Base-by-base conservation (phyloP, 2,888 invertebrate genomes). In the Chloroclystis v-ata region DNA sequence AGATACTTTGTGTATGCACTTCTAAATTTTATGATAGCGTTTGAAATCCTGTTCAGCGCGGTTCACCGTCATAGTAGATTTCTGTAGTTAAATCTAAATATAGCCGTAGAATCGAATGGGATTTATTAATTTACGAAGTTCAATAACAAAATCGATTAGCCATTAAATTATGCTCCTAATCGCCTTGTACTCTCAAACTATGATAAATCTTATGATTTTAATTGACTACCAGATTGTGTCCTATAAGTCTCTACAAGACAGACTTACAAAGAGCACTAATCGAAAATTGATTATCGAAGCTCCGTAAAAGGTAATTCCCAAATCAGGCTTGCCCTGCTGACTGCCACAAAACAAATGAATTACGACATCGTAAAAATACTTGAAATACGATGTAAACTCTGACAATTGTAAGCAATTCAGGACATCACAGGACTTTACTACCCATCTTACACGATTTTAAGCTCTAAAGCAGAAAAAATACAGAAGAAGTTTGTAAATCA, bases 311-410 rank as follows among this genome's bases (percentile, higher is more conserved):
- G 63, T 60, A 63, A 72, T 69, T 70, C 65, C 57, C 66, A 61
- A 61, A 60, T 59, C 56, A 56, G 49, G 6, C 26, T n/a, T 29
- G 16, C 49, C 53, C 55, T 56, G 69, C 54, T 55, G 69, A 63
- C 60, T 65, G 54, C 63, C 63, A 65, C 57, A 60, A 71, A 67
- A 57, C 60, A 60, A 61, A 66, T 77, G 72, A 82, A 72, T 72
- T 76, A 82, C 69, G 78, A 67, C 72, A 67, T 75, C 79, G 75
- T 82, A 78, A 84, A 83, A 76, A 70, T 69, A 55, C 58, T 61
- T 78, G 69, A 83, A 73, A 75, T 81, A 82, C 72, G 77, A 73
- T 61, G 37, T 37, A 57, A 53, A 61, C 43, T 57, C 61, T 69
- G 69, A 75, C 79, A 78, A 79, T 81, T 76, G 63, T 40, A 66